Conservation (phyloP, 30 jellyfish, hydroid and myxozoan genomes). For the Calvadosia cruxmelitensis region DNA sequence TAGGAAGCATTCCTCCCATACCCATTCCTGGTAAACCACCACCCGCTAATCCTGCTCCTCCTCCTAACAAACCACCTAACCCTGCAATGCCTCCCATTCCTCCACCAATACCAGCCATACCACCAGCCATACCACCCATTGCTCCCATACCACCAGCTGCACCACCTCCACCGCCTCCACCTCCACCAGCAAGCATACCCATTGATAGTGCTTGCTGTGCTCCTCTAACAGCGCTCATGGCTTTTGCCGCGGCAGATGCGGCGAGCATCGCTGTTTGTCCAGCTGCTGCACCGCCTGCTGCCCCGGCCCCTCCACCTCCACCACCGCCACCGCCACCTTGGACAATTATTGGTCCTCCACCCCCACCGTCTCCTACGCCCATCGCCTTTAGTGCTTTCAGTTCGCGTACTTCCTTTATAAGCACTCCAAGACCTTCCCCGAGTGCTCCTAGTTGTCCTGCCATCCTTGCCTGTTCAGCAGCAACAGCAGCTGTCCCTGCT, state of each 20-base stretch:
- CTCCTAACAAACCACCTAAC: not conserved
- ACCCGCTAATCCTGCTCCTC: not conserved
- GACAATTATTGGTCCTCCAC: conserved; percentile 28
- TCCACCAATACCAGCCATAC: not conserved
- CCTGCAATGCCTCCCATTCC: not conserved
- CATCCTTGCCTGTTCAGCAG: conserved; percentile 59
- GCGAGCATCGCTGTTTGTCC: conserved; percentile 21
- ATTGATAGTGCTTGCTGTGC: conserved; percentile 41
- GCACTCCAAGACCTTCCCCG: conserved; percentile 86
- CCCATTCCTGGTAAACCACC: not conserved
- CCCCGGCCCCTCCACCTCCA: conserved; percentile 15
- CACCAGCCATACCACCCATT: not conserved
- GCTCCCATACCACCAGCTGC: not conserved
- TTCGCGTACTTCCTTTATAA: conserved; percentile 79
- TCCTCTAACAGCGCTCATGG: conserved; percentile 41
- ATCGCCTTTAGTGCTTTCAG: conserved; percentile 37
- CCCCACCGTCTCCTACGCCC: conserved; percentile 56
- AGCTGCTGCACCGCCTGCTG: conserved; percentile 13
- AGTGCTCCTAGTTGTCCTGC: conserved; percentile 90
- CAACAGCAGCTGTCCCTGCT: conserved; percentile 18
- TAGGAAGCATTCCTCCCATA: not conserved
- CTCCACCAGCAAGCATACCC: conserved; percentile 1
- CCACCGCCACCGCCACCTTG: conserved; percentile 33
- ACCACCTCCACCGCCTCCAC: conserved; percentile 26
- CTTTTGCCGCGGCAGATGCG: conserved; percentile 56